Conservation (phyloP, 2,113 vertebrate species). For the Rhinoderma darwinii region DNA sequence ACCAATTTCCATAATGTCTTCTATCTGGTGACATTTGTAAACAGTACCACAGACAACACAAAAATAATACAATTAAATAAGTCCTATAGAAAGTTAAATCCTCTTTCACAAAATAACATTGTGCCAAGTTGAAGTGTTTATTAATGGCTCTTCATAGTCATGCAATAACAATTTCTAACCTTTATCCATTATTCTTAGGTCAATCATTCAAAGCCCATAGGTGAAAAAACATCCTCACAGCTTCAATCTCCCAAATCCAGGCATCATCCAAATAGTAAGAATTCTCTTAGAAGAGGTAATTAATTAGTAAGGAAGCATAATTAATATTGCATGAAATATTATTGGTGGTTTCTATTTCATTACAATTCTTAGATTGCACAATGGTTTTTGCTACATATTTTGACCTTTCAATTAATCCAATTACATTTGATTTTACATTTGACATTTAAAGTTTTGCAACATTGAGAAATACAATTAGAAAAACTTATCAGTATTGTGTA, state of each 20-base stretch:
- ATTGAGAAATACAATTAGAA: not conserved
- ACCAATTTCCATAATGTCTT: too few relatives aligned
- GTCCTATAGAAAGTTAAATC: too few relatives aligned
- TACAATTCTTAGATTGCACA: not conserved
- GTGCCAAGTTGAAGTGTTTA: not conserved
- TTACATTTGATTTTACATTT: not conserved
- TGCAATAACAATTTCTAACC: not conserved
- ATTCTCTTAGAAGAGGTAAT: constrained; percentile 63
- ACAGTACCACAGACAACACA: too few relatives aligned
- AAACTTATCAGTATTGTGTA: not conserved
- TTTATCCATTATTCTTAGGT: not conserved
- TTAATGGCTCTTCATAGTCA: not conserved
- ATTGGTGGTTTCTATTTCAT: not conserved
- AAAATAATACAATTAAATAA: too few relatives aligned
- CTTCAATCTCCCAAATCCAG: constrained; percentile 50
- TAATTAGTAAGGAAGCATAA: too few relatives aligned
- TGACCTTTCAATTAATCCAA: not conserved
- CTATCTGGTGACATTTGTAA: too few relatives aligned
- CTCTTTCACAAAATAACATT: too few relatives aligned
- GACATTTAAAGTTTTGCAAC: not conserved
- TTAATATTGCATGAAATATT: not conserved
- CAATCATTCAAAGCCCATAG: constrained; percentile 53
- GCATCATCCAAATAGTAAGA: constrained; percentile 58
- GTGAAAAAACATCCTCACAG: constrained; percentile 47
- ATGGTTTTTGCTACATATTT: not conserved